phyloP scores from a whole-genome alignment of 2,888 invertebrate species.

The Zaprionus obscuricornis region DNA sequence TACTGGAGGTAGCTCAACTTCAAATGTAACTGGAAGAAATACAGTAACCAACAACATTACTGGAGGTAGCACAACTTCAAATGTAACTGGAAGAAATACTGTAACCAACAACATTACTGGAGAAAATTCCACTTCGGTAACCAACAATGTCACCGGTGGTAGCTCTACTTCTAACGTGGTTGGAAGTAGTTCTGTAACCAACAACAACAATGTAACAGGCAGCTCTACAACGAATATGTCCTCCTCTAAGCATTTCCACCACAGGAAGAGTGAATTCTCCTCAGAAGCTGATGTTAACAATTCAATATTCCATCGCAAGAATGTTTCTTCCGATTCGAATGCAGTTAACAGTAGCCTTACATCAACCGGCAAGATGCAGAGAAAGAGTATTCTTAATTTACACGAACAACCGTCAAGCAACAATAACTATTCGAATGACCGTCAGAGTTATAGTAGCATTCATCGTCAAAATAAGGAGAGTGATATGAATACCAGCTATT shows the following conservation, averaged over 20 bases:
- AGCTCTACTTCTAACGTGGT: conserved; percentile 26
- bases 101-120: conserved; percentile 21
- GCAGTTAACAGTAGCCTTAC: conserved; percentile 76
- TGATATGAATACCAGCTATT: conserved; percentile 75
- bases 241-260: conserved; percentile 84
- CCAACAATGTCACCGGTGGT: conserved; percentile 23
- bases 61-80: conserved; percentile 19
- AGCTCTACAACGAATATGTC: conserved; percentile 40
- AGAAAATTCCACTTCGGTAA: conserved; percentile 12
- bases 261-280: conserved; percentile 89
- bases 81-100: conserved; percentile 10
- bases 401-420: conserved; percentile 89
- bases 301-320: conserved; percentile 90
- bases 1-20: conserved; percentile 18
- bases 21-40: conserved; percentile 13
- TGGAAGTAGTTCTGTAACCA: conserved; percentile 22
- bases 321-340: conserved; percentile 64
- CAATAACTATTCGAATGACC: conserved; percentile 87
- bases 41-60: conserved; percentile 4
- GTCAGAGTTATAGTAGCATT: conserved; percentile 91
- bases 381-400: conserved; percentile 91
- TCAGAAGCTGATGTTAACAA: conserved; percentile 90
- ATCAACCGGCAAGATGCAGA: conserved; percentile 88
- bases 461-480: conserved; percentile 88
- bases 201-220: conserved; percentile 33